A percentile compares a stretch with the other conserved stretches of the same genome.
Evolutionary conservation across 2,888 invertebrate species (phyloP).

Genomic region (Siphlonurus alternatus): DNA sequence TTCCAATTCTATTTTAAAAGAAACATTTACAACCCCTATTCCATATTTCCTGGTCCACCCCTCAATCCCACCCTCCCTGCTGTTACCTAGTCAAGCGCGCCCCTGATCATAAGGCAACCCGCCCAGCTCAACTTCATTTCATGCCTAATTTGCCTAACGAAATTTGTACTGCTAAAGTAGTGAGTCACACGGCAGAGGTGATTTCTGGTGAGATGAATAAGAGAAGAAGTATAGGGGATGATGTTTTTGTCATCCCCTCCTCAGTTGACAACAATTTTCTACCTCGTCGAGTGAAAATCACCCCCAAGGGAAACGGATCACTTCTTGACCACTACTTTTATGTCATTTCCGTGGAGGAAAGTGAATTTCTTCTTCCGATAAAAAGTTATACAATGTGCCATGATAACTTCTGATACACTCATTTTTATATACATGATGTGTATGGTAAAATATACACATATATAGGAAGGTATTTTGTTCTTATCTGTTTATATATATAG

Average conservation of each 20-base stretch:
- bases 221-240: too few relatives aligned
- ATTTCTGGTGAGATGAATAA: too few relatives aligned
- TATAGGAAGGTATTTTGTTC: too few relatives aligned
- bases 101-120: too few relatives aligned
- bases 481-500: too few relatives aligned
- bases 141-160: constrained; percentile 30
- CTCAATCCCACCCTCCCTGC: background rate
- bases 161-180: constrained; percentile 18
- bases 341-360: background rate
- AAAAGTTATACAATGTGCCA: too few relatives aligned
- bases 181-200: background rate
- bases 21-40: too few relatives aligned
- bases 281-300: background rate
- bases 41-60: background rate
- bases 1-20: too few relatives aligned
- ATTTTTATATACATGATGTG: too few relatives aligned
- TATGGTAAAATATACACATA: too few relatives aligned
- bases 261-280: background rate
- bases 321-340: background rate
- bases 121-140: constrained; percentile 24
- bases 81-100: background rate
- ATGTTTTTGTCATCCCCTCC: background rate
- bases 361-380: background rate
- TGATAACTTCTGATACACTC: too few relatives aligned
- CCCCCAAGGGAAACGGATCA: background rate